Percentiles rank a stretch among this genome's conserved stretches.
These are phyloP conservation scores for Alexandromys fortis DNA, from an alignment of 2,113 vertebrate species.

Conservation along the genomic window DNA sequence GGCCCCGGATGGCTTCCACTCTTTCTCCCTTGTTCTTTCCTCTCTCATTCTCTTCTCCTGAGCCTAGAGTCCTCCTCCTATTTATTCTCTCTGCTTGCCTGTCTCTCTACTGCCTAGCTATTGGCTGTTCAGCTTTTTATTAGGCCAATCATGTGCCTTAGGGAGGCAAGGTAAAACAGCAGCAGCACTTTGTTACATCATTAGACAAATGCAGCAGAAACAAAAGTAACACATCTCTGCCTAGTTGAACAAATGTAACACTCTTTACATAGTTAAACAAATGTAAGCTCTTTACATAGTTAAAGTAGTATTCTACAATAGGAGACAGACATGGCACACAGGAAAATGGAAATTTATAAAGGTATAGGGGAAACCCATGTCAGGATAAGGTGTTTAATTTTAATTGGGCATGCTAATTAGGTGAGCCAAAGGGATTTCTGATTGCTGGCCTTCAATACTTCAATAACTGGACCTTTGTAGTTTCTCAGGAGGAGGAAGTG, in stretches of 20 bases:
- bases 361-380: neutral
- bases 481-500: neutral
- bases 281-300: neutral
- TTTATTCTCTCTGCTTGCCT: neutral
- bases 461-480: neutral
- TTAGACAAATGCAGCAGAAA: neutral
- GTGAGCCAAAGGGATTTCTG: neutral
- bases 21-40: neutral
- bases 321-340: neutral
- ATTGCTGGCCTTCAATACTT: neutral
- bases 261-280: too few relatives aligned
- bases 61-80: neutral
- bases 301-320: neutral
- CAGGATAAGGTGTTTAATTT: neutral
- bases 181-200: neutral
- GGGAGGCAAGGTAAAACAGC: neutral
- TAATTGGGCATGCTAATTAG: neutral
- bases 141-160: neutral
- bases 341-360: neutral
- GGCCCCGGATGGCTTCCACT: fast-evolving
- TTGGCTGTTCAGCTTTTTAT: neutral
- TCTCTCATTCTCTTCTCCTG: neutral
- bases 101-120: neutral
- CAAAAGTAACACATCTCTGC: too few relatives aligned
- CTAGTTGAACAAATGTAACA: too few relatives aligned